Evolutionary conservation across 30 jellyfish, hydroid and myxozoan species (phyloP), one percentile per base, ranked within the genome.

Genomic region (Sanderia malayensis): DNA sequence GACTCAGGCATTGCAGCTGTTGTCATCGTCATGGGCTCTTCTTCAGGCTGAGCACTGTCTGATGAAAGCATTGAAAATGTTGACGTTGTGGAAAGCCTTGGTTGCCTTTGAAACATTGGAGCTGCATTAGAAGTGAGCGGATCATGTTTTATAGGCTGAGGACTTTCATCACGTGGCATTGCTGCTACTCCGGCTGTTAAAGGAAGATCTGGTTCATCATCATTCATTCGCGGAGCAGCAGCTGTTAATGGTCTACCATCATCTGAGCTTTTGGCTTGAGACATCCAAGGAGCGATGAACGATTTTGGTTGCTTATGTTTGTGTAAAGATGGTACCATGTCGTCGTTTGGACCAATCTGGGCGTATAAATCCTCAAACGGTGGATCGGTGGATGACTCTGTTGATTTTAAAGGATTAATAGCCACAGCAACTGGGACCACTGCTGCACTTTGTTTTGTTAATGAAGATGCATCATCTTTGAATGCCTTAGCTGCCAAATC

Each of bases 401-500:
- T n/a, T 15, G 67, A 70, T 17, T 70, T 66, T 1, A 58, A 37
- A 19, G 78, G 78, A 15, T 22, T 41, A 0, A 79, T 73, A 3
- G 87, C 80, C 45, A 22, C 66, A 9, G 68, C 68, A 0, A 11
- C 55, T 2, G 75, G 78, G 25, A n/a, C 70, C 44, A 1, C 17
- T 32, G 32, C 58, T 26, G 53, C 71, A 8, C 31, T 78, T 32
- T 59, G 30, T 28, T 20, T 44, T 23, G 76, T 59, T 46, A 71
- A 20, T n/a, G n/a, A n/a, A 2, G 30, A 2, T 6, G 62, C 28
- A 13, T 78, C 89, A 24, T 66, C 82, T 19, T 66, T 67, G 0
- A 64, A 53, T 1, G 82, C 70, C 33, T 49, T 60, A 1, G 89
- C 88, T 0, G 80, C 89, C 1, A 79, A 77, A 0, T 81, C 89